Evolutionary conservation across 2,888 invertebrate genomes (phyloP), one percentile per base, ranked within the genome.

Genomic region (Hirtodrosophila confusa): DNA sequence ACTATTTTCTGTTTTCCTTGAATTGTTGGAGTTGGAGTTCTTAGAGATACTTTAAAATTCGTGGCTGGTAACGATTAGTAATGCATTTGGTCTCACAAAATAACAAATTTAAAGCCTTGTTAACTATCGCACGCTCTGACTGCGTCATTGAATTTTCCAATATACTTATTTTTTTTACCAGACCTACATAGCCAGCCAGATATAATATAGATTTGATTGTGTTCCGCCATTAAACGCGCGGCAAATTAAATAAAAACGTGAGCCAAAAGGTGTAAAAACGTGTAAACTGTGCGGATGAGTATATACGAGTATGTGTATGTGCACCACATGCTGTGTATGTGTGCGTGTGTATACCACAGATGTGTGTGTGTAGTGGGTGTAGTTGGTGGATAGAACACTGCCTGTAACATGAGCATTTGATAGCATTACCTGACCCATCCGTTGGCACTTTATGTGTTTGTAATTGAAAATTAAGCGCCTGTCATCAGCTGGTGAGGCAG

Each of bases 401-500:
- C 17, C 27, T 37, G 49, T 57, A 47, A 62, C 36, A 37, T 80
- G 66, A 66, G 69, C 79, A 77, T 69, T 79, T 78, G 75, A 80
- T 66, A 63, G 57, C 60, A 77, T 64, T 79, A 80, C 47, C 68
- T 71, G 55, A 43, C 11, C 39, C 7, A 43, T 60, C 36, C 68
- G 45, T 57, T 77, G 50, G 67, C 69, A 78, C 73, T 73, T 76
- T 79, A 69, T 83, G 79, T 67, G 75, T 57, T 71, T 62, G 83
- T 84, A 84, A 84, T 84, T 85, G 83, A 84, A 85, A 85, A 84
- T 85, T 78, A 85, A 83, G 83, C 85, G 69, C 64, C 76, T 80
- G 79, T 80, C 84, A 72, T 75, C 79, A 55, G 65, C 27, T 55
- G 31, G 23, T 23, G 53, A n/a, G 8, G 37, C 39, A 37, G 27